Evolutionary conservation across 2,797 vertebrate genomes (phyloP), one percentile per base, ranked within the genome.

Genomic region (Pseudochirops cupreus): DNA sequence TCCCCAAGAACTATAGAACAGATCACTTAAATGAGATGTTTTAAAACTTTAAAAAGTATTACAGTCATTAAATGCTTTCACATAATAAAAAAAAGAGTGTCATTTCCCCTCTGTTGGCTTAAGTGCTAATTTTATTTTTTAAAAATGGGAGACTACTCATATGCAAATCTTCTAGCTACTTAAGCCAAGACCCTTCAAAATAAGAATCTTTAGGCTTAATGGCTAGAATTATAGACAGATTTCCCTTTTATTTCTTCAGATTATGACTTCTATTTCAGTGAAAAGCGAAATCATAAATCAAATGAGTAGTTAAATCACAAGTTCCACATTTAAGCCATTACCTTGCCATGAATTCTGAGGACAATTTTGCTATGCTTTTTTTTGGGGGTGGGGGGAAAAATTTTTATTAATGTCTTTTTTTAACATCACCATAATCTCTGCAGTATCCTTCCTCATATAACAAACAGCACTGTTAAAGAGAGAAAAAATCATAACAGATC

Each of bases 281-380:
- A 58, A 46, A 92, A 93, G 90, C 1, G 54, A 62, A 93, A 94
- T 56, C 54, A 59, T 28, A 87, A 33, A 93, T 59, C 26, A 74
- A 93, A 92, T 92, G n/a, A 57, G 52, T 46, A 39, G 67, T 46
- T 87, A 97, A 93, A 89, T 3, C 56, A 50, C 46, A 93, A 6
- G 16, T 50, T 97, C 94, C 56, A 91, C 0, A 50, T 31, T 18
- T 33, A 92, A 95, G 26, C 18, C 89, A 94, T 53, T 92, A 9
- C 53, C 91, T 94, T 0, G 9, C 56, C 92, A 95, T 16, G 18
- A 53, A 94, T 93, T 94, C 39, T 96, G 50, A 92, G 26, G 21
- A 94, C 46, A 14, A 33, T 55, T 5, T 92, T 82, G 91, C 39
- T 90, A 59, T 82, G n/a, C 5, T 52, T 52, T 52, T 52, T 52